phyloP scores from a whole-genome alignment of 2,797 vertebrate species.

The Mycteria americana region DNA sequence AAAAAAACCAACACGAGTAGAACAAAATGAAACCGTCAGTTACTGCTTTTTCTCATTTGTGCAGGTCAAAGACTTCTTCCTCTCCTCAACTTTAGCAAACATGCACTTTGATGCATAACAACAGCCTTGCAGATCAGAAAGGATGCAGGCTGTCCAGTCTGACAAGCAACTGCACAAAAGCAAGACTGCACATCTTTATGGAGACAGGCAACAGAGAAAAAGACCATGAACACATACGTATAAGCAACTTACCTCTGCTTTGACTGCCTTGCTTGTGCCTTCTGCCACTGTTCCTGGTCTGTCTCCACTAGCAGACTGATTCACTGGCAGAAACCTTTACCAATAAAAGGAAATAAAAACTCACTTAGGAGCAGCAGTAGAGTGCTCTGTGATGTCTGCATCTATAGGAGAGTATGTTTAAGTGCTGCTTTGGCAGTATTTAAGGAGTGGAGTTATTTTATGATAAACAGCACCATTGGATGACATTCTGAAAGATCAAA shows the following conservation, averaged over 20 bases:
- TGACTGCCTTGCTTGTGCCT: neutral
- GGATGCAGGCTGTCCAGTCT: neutral
- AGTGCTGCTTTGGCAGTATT: neutral
- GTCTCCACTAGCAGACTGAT: neutral
- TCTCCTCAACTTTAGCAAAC: neutral
- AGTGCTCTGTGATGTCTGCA: neutral
- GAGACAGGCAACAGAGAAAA: neutral
- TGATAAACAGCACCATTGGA: neutral
- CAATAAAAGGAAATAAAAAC: neutral
- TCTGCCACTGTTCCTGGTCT: neutral
- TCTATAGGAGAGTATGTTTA: neutral
- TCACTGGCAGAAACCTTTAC: neutral
- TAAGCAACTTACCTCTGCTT: neutral
- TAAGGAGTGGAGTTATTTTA: neutral
- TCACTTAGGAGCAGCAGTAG: neutral
- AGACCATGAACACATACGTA: fast-evolving
- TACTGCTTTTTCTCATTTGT: neutral
- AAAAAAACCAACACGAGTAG: fast-evolving
- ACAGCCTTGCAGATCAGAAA: neutral
- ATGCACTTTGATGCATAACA: neutral
- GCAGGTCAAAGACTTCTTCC: neutral
- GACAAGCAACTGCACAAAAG: neutral
- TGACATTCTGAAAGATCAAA: neutral
- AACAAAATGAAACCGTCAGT: neutral
- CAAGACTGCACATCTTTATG: neutral